Base-by-base conservation (phyloP, 2,113 vertebrate genomes). In the Vulpes vulpes region DNA sequence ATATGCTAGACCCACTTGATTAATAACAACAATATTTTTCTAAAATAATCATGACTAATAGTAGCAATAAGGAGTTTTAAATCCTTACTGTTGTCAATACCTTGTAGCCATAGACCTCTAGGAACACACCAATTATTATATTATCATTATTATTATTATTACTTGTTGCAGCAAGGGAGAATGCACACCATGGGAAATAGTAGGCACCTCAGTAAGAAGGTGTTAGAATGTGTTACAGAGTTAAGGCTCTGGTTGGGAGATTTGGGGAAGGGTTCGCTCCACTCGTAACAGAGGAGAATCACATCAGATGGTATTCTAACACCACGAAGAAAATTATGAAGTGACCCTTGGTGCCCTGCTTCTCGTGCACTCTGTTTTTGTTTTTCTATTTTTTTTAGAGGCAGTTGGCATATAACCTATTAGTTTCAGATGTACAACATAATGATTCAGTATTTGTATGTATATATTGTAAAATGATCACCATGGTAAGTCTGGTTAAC, bases 141-240 rank as follows among this genome's bases (percentile, higher is more conserved):
- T 7, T 43, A 43, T 43, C 43, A 43, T 43, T 7, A 43, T 43
- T 43, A 43, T 43, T 43, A 43, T 43, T 43, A 55, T 30, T 87
- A 20, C 57, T 71, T 82, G 51, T 19, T 22, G 20, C 15, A 12
- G 43, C 11, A 3, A 49, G 16, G 27, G 55, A 55, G 49, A 30
- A 69, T 4, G 12, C 17, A 30, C 10, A 27, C 53, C 15, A 2
- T 15, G 64, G 62, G 7, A 3, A 43, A 27, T 1, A 0, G 5
- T 3, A 65, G 30, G n/a, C 6, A 3, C 35, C 59, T 76, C 51
- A 20, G 19, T 1, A 51, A 35, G 7, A 35, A 73, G 35, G 22
- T 51, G 6, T 22, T 32, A 49, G 76, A 43, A 22, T 6, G 3
- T 27, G 51, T 30, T 19, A 15, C n/a, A 23, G 64, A 49, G 59